Conservation (phyloP, 2,797 vertebrate species). For the Typhlichthys subterraneus region DNA sequence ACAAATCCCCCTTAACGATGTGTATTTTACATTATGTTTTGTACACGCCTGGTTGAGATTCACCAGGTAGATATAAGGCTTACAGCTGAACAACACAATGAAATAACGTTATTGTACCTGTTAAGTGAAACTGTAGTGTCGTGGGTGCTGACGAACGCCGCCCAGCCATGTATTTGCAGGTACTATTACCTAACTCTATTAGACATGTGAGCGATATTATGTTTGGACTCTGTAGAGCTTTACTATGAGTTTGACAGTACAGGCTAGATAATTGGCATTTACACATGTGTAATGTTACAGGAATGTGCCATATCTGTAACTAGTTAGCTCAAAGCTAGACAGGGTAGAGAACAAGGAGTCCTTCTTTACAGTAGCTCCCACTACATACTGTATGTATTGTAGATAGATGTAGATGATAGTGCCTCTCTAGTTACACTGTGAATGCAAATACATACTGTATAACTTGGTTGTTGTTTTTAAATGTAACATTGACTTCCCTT, state of each 20-base stretch:
- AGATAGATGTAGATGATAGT: not conserved
- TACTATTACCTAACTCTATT: not conserved
- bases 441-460: not conserved
- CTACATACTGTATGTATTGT: not conserved
- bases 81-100: too few relatives aligned
- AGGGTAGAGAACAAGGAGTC: constrained; percentile 9
- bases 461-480: not conserved
- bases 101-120: too few relatives aligned
- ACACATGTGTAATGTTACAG: constrained; percentile 38
- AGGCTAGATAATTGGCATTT: constrained; percentile 32
- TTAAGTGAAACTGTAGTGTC: not conserved
- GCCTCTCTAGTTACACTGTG: constrained; percentile 11
- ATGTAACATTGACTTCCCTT: too few relatives aligned
- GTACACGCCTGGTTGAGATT: too few relatives aligned
- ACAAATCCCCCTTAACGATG: too few relatives aligned
- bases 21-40: too few relatives aligned
- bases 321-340: constrained; percentile 47
- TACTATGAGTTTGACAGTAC: constrained; percentile 31
- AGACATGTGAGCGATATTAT: not conserved
- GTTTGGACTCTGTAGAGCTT: constrained; percentile 18
- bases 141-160: too few relatives aligned
- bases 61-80: too few relatives aligned
- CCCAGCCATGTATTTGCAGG: not conserved
- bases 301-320: constrained; percentile 34
- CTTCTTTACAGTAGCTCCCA: constrained; percentile 14